phyloP scores from a whole-genome alignment of 2,113 vertebrate species.

The Panthera tigris region DNA sequence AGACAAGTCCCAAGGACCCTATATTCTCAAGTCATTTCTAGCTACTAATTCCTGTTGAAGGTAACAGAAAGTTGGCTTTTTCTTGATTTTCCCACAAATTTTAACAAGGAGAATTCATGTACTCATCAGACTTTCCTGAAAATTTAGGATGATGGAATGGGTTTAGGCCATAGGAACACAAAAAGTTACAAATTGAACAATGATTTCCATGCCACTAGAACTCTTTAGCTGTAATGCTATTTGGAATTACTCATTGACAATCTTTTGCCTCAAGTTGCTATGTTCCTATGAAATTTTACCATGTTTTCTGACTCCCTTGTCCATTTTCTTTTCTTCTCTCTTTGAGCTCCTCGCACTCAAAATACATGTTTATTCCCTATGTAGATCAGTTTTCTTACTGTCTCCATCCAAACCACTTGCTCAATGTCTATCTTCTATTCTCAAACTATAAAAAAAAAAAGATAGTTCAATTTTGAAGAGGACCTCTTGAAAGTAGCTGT shows the following conservation, averaged over 20 bases:
- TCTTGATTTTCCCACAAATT: background rate
- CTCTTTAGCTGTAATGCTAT: background rate
- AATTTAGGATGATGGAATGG: background rate
- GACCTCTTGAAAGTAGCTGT: background rate
- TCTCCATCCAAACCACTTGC: background rate
- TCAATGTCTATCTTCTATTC: background rate
- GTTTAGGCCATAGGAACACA: background rate
- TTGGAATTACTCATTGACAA: background rate
- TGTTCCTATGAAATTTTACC: background rate
- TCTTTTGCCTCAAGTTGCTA: background rate
- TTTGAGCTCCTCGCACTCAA: background rate
- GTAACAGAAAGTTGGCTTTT: background rate
- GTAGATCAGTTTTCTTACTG: background rate
- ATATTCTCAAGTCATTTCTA: background rate
- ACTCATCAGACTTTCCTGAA: background rate
- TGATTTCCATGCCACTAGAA: background rate
- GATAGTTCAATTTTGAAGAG: background rate
- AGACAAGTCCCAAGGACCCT: background rate
- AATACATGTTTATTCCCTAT: background rate
- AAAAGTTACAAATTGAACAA: background rate
- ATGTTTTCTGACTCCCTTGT: background rate
- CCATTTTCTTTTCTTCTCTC: background rate
- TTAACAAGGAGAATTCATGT: background rate
- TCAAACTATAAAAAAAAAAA: background rate
- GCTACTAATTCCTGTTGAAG: background rate